Evolutionary conservation across 1,140 invertebrate genomes (phyloP).

Genomic region (Drosophila ercepeae): DNA sequence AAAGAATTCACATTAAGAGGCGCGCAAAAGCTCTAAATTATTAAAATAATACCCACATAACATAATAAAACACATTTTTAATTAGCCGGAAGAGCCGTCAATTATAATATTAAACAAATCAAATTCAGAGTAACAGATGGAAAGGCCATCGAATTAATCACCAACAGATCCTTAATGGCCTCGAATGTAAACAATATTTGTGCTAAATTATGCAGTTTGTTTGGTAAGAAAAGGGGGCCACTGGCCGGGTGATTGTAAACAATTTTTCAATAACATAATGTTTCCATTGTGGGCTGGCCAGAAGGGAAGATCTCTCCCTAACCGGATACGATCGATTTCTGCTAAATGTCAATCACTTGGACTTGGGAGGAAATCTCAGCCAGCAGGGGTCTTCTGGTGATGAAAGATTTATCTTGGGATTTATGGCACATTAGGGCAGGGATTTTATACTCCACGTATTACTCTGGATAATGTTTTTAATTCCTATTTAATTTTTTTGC

Average conservation of each 20-base stretch:
- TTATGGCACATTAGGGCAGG: conserved; percentile 12
- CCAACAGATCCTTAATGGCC: conserved; percentile 22
- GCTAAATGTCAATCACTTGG: conserved; percentile 60
- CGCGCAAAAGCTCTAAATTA: neutral
- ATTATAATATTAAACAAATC: neutral
- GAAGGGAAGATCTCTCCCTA: neutral
- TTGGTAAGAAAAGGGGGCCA: conserved; percentile 12
- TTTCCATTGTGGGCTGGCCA: too few relatives aligned
- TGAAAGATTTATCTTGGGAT: conserved; percentile 52
- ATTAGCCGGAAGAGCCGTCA: conserved; percentile 11
- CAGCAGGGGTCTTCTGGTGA: conserved; percentile 15
- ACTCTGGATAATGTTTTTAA: neutral
- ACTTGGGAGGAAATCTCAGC: conserved; percentile 6
- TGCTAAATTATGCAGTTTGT: conserved; percentile 41
- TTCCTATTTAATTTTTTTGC: conserved; percentile 6
- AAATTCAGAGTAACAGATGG: conserved; percentile 29
- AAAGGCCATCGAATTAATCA: conserved; percentile 6
- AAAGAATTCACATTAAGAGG: neutral
- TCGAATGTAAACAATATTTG: conserved; percentile 36
- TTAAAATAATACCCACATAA: neutral
- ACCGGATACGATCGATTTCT: conserved; percentile 41
- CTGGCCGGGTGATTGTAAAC: conserved; percentile 51
- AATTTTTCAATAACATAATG: conserved; percentile 49
- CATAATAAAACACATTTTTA: neutral
- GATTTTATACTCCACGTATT: conserved; percentile 29